These are phyloP conservation scores for Leucoptera coffeella DNA, from an alignment of 2,888 invertebrate species.

Conservation along the genomic window DNA sequence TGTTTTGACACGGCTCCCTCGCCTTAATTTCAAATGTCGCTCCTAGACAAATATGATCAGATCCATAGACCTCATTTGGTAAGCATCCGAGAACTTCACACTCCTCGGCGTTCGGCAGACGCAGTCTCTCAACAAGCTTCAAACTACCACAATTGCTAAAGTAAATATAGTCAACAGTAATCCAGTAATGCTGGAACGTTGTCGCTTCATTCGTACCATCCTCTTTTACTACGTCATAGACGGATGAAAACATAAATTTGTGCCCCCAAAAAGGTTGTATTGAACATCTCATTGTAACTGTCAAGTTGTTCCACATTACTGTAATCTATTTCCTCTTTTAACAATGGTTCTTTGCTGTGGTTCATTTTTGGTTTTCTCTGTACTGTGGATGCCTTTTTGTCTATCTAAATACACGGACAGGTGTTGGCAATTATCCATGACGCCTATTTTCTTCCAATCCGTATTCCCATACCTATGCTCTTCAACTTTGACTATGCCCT, in stretches of 20 bases:
- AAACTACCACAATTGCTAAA: conserved; percentile 63
- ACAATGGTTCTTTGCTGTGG: too few species aligned
- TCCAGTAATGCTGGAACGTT: conserved; percentile 70
- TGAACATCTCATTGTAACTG: conserved; percentile 35
- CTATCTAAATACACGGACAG: conserved; percentile 38
- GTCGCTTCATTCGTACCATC: conserved; percentile 57
- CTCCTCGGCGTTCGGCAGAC: conserved; percentile 59
- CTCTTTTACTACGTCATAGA: conserved; percentile 52
- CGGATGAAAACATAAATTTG: conserved; percentile 60
- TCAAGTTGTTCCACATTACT: too few species aligned
- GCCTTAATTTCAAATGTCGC: conserved; percentile 64
- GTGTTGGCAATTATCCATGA: conserved; percentile 58
- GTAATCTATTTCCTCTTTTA: too few species aligned
- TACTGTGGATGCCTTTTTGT: too few species aligned
- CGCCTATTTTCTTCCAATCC: conserved; percentile 42
- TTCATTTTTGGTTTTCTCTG: too few species aligned
- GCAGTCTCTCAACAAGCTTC: conserved; percentile 55
- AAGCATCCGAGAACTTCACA: conserved; percentile 53
- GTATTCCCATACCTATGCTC: too few species aligned
- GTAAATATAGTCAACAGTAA: conserved; percentile 89
- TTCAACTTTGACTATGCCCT: conserved; percentile 56
- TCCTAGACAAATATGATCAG: conserved; percentile 80
- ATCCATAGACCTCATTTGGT: conserved; percentile 70
- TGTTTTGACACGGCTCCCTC: too few species aligned
- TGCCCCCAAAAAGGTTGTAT: conserved; percentile 69